A percentile compares a stretch with the other conserved stretches of the same genome.
These are phyloP conservation scores for Galaxea fascicularis DNA, from an alignment of 92 coral and sea anemone species.

Conservation along the genomic window DNA sequence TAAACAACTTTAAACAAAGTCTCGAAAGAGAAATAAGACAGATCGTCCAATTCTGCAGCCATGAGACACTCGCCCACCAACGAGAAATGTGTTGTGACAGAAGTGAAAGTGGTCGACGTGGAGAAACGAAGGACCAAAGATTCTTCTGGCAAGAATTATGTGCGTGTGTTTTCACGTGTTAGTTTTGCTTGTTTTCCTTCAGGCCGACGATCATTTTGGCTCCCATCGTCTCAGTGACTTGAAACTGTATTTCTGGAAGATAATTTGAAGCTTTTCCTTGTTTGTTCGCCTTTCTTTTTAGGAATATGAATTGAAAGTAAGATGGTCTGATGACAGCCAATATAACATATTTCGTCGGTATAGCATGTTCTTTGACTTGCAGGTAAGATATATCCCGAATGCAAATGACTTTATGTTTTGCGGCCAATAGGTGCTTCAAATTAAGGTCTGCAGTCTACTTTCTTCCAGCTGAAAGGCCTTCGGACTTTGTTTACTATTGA, in stretches of 20 bases:
- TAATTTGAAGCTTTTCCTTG: background rate
- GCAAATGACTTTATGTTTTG: background rate
- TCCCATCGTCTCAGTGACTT: background rate
- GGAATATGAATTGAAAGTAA: slow-evolving; percentile 87
- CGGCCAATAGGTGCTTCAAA: background rate
- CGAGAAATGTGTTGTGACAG: slow-evolving; percentile 60
- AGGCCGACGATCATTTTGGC: background rate
- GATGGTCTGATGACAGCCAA: slow-evolving; percentile 81
- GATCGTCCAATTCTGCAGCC: background rate
- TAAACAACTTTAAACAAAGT: slow-evolving; percentile 3
- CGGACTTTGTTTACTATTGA: slow-evolving; percentile 5
- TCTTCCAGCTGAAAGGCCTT: background rate
- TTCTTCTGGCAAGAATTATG: slow-evolving; percentile 56
- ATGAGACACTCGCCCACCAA: slow-evolving; percentile 70
- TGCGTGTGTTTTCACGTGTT: slow-evolving; percentile 26
- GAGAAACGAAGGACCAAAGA: slow-evolving; percentile 79
- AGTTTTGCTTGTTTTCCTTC: background rate
- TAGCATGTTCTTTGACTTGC: slow-evolving; percentile 96
- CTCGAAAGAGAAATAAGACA: background rate
- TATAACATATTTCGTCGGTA: slow-evolving; percentile 88
- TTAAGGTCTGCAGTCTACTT: background rate
- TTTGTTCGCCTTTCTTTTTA: slow-evolving; percentile 13
- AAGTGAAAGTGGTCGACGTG: slow-evolving; percentile 86
- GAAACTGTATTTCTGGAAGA: background rate
- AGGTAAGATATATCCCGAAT: slow-evolving; percentile 64